A percentile compares a stretch with the other conserved stretches of the same genome.
phyloP scores from a whole-genome alignment of 2,113 vertebrate species.

The Rafetus swinhoei region DNA sequence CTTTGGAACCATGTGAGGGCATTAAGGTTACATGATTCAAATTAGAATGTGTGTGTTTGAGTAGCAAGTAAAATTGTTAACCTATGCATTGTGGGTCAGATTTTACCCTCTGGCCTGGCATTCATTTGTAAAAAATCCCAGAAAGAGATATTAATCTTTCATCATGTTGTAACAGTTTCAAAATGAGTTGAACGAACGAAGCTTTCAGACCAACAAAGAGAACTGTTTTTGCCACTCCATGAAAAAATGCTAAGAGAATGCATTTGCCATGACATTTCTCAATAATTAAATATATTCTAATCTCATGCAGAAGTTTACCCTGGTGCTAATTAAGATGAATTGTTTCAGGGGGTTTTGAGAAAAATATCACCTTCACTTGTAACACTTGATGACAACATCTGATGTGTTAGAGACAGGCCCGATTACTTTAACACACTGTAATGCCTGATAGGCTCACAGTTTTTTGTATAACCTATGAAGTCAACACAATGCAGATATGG shows the following conservation, averaged over 20 bases:
- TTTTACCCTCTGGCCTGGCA: neutral
- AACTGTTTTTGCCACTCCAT: neutral
- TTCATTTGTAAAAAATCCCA: neutral
- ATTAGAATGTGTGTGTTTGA: accelerated
- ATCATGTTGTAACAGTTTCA: neutral
- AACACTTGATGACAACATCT: slow-evolving; percentile 56
- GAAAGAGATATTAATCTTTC: neutral
- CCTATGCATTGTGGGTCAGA: neutral
- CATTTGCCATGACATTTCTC: slow-evolving; percentile 8
- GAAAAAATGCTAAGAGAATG: neutral
- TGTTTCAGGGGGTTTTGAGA: slow-evolving; percentile 33
- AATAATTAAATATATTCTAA: slow-evolving; percentile 10
- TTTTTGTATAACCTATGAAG: slow-evolving; percentile 36
- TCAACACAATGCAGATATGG: slow-evolving; percentile 51
- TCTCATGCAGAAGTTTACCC: slow-evolving; percentile 23
- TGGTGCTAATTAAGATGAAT: slow-evolving; percentile 57
- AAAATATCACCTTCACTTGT: slow-evolving; percentile 46
- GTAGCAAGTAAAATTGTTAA: neutral
- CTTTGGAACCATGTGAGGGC: neutral
- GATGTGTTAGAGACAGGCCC: slow-evolving; percentile 36
- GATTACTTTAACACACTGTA: slow-evolving; percentile 46
- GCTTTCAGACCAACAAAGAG: neutral
- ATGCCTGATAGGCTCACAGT: slow-evolving; percentile 40
- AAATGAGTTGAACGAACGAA: neutral
- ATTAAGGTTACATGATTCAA: neutral